Percentiles rank a stretch among this genome's conserved stretches.
These are phyloP conservation scores for Macrosiphum euphorbiae DNA, from an alignment of 2,888 invertebrate species.

Conservation along the genomic window DNA sequence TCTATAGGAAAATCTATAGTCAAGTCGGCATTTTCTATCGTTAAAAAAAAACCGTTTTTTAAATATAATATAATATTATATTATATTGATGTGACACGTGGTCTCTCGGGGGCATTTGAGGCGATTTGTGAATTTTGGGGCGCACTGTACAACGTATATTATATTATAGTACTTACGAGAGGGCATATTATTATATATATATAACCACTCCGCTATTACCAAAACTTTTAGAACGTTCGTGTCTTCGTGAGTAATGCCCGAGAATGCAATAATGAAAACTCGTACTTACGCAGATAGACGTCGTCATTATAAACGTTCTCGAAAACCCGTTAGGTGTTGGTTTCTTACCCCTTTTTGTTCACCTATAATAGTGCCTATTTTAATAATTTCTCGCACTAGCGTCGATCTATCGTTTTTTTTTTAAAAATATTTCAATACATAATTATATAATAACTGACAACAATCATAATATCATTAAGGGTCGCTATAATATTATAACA, in stretches of 20 bases:
- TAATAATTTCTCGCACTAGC: neutral
- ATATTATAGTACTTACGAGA: neutral
- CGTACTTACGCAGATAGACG: neutral
- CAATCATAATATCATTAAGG: neutral
- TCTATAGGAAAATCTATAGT: neutral
- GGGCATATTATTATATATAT: neutral
- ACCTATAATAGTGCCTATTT: neutral
- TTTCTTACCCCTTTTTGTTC: neutral
- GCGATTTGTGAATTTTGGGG: neutral
- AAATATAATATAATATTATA: neutral
- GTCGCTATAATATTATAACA: too few relatives aligned
- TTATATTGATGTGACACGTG: neutral
- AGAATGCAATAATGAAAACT: conserved; percentile 8
- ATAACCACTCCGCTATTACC: neutral
- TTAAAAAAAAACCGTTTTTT: neutral
- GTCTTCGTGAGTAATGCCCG: neutral
- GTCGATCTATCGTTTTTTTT: neutral
- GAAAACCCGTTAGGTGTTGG: neutral
- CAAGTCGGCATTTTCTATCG: neutral
- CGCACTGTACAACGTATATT: neutral
- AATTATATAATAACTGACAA: neutral
- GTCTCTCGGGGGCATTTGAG: neutral
- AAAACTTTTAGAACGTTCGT: neutral
- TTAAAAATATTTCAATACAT: too few relatives aligned
- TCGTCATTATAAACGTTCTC: neutral